These are phyloP conservation scores for Oncopodura yosiiana DNA, from an alignment of 1,140 invertebrate species.

Conservation along the genomic window DNA sequence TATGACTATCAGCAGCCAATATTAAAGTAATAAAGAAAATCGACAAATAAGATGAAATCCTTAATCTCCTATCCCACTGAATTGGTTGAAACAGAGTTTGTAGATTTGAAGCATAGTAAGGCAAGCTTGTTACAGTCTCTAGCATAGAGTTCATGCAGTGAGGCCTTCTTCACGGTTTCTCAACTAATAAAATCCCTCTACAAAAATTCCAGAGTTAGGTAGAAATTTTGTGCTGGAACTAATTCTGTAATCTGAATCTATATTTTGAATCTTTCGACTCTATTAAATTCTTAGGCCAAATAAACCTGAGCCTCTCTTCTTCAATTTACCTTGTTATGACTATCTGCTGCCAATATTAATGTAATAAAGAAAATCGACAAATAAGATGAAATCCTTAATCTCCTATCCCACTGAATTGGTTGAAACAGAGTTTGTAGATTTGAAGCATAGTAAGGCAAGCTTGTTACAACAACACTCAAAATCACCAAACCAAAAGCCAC, in stretches of 20 bases:
- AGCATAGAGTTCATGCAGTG: too few relatives aligned
- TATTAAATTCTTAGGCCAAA: not conserved
- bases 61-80: not conserved
- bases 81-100: not conserved
- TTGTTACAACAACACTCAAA: slow-evolving; percentile 8
- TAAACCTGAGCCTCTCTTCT: too few relatives aligned
- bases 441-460: slow-evolving; percentile 9
- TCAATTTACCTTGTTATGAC: slow-evolving; percentile 4
- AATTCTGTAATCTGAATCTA: too few relatives aligned
- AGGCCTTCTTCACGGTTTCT: too few relatives aligned
- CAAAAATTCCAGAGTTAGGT: too few relatives aligned
- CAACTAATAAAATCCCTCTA: too few relatives aligned
- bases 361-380: slow-evolving; percentile 2
- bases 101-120: slow-evolving; percentile 11
- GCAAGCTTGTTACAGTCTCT: slow-evolving; percentile 1
- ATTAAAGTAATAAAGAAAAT: slow-evolving; percentile 5
- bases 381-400: slow-evolving; percentile 6
- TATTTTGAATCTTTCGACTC: too few relatives aligned
- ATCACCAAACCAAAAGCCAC: not conserved
- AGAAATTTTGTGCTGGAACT: too few relatives aligned
- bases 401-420: not conserved
- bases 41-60: slow-evolving; percentile 1
- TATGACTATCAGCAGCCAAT: slow-evolving; percentile 4
- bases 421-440: slow-evolving; percentile 2
- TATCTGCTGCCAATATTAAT: slow-evolving; percentile 3